Evolutionary conservation across 2,888 invertebrate species (phyloP).

Genomic region (Piscicola geometra): DNA sequence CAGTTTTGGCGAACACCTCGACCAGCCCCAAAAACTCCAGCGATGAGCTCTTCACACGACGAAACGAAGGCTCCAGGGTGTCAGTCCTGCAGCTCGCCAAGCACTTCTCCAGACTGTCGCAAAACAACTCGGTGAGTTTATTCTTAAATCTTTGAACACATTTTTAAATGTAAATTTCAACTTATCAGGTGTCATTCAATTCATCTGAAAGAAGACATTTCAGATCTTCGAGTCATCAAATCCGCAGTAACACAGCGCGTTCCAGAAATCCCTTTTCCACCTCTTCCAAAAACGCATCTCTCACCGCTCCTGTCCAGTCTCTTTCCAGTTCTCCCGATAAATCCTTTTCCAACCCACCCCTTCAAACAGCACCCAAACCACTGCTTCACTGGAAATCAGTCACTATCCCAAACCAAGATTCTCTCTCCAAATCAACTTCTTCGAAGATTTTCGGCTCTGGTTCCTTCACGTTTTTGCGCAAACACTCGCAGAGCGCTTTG

Average conservation of each 20-base stretch:
- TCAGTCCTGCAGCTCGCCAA: slow-evolving; percentile 1
- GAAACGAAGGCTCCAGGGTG: neutral
- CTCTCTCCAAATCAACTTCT: neutral
- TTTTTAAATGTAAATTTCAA: neutral
- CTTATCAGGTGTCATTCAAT: neutral
- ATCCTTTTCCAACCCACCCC: neutral
- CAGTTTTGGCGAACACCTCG: too few relatives aligned
- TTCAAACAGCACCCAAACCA: too few relatives aligned
- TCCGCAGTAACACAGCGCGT: too few relatives aligned
- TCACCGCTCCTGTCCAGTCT: neutral
- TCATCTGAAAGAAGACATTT: neutral
- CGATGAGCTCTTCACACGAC: neutral
- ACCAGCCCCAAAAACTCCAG: too few relatives aligned
- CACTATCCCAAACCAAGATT: neutral
- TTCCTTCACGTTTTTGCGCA: neutral
- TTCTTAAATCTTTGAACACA: neutral
- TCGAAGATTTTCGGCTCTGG: neutral
- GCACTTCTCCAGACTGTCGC: slow-evolving; percentile 1
- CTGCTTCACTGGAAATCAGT: neutral
- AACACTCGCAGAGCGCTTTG: neutral
- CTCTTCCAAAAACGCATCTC: neutral
- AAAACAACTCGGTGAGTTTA: neutral
- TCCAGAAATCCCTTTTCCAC: too few relatives aligned
- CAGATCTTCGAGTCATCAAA: slow-evolving; percentile 1
- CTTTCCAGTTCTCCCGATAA: neutral